These are phyloP conservation scores for Arctopsyche grandis DNA, from an alignment of 1,140 invertebrate species.

Conservation along the genomic window DNA sequence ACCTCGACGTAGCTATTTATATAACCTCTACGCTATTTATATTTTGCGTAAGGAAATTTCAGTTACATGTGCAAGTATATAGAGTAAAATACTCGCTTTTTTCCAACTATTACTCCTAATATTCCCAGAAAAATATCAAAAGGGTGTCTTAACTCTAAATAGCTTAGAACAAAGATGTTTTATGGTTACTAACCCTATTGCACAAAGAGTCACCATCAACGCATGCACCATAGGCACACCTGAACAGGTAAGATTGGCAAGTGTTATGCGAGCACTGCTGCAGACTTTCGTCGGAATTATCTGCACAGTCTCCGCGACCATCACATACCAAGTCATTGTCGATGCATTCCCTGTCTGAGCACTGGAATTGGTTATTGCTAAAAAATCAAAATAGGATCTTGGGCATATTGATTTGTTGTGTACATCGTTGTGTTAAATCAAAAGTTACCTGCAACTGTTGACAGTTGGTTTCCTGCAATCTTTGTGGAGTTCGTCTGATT, in stretches of 20 bases:
- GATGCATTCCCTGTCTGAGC: slow-evolving; percentile 70
- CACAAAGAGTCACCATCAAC: slow-evolving; percentile 70
- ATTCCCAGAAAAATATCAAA: not conserved
- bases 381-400: not conserved
- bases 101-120: not conserved
- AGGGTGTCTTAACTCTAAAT: too few species aligned
- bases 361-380: slow-evolving; percentile 62
- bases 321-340: slow-evolving; percentile 70
- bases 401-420: too few species aligned
- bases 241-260: slow-evolving; percentile 61
- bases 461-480: slow-evolving; percentile 12
- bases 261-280: slow-evolving; percentile 56
- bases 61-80: not conserved
- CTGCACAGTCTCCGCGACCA: slow-evolving; percentile 73
- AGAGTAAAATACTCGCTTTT: not conserved
- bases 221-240: slow-evolving; percentile 71
- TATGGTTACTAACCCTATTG: slow-evolving; percentile 56
- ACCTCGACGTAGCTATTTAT: too few species aligned
- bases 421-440: too few species aligned
- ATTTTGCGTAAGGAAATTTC: not conserved
- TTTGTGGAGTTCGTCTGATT: slow-evolving; percentile 71
- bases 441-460: not conserved
- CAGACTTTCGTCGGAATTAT: slow-evolving; percentile 71
- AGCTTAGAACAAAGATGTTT: not conserved
- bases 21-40: not conserved